Evolutionary conservation across 2,888 invertebrate genomes (phyloP).

Genomic region (Dorcus hopei): DNA sequence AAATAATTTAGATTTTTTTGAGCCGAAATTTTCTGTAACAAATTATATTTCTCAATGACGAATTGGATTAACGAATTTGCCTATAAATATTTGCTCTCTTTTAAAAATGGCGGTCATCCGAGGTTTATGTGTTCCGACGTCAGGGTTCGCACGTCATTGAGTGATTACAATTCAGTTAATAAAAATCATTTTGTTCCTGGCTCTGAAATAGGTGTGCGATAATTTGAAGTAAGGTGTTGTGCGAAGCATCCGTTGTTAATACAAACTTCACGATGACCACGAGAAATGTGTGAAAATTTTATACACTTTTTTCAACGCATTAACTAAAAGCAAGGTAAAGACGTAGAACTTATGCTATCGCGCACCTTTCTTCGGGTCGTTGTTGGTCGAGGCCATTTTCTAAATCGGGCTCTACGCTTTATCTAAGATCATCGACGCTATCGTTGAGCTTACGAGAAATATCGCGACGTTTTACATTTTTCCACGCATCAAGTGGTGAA

Average conservation of each 20-base stretch:
- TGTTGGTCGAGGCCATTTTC: constrained; percentile 26
- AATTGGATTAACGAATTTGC: too few relatives aligned
- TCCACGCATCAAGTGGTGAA: not conserved
- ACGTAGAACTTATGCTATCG: constrained; percentile 17
- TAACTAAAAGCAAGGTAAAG: constrained; percentile 21
- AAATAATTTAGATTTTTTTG: too few relatives aligned
- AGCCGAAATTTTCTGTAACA: too few relatives aligned
- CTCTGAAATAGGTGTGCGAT: constrained; percentile 26
- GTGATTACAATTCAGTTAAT: constrained; percentile 7
- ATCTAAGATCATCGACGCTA: constrained; percentile 12
- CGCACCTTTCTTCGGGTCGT: constrained; percentile 18
- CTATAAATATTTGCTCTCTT: not conserved
- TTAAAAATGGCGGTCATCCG: constrained; percentile 5
- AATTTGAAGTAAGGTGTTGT: constrained; percentile 22
- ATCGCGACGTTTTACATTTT: constrained; percentile 1
- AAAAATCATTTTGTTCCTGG: constrained; percentile 27
- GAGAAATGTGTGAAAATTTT: constrained; percentile 23
- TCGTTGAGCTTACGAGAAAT: not conserved
- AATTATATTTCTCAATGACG: too few relatives aligned
- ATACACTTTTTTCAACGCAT: constrained; percentile 19
- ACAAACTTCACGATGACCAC: constrained; percentile 14
- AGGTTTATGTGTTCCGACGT: constrained; percentile 10
- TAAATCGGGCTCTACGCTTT: constrained; percentile 4
- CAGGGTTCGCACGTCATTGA: constrained; percentile 13
- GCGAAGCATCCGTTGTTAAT: constrained; percentile 19